Conservation (phyloP, 2,888 invertebrate species). For the Trichogramma evanescens region DNA sequence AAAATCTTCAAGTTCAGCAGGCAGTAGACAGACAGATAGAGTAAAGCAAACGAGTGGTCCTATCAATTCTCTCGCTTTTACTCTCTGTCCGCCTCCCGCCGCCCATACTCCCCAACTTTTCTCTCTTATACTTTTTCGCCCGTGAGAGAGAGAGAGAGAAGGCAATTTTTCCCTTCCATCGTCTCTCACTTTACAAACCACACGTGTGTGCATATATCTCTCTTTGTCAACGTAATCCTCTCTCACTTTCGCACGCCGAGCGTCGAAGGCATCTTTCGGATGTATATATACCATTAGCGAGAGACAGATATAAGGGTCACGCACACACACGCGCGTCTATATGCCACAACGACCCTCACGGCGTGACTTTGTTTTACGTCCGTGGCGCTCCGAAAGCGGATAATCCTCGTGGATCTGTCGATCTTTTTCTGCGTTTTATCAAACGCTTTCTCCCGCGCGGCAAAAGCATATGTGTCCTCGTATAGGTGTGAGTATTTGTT, state of each 20-base stretch:
- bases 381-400: neutral
- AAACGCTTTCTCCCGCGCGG: no score
- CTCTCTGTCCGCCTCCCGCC: no score
- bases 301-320: neutral
- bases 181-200: slow-evolving; percentile 13
- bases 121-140: no score
- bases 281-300: slow-evolving; percentile 11
- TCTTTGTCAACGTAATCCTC: slow-evolving; percentile 3
- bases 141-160: no score
- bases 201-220: slow-evolving; percentile 5
- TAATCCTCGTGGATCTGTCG: slow-evolving; percentile 12
- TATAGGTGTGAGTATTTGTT: no score
- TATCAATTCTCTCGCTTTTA: no score
- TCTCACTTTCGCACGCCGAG: neutral
- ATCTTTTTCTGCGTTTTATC: neutral
- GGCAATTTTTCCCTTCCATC: slow-evolving; percentile 1
- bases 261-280: neutral
- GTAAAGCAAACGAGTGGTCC: no score
- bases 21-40: no score
- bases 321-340: neutral
- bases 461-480: no score
- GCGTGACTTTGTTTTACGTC: slow-evolving; percentile 11
- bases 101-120: no score
- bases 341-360: neutral
- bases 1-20: no score